Conservation (phyloP, 2,888 invertebrate genomes). For the Brachyopa scutellaris region DNA sequence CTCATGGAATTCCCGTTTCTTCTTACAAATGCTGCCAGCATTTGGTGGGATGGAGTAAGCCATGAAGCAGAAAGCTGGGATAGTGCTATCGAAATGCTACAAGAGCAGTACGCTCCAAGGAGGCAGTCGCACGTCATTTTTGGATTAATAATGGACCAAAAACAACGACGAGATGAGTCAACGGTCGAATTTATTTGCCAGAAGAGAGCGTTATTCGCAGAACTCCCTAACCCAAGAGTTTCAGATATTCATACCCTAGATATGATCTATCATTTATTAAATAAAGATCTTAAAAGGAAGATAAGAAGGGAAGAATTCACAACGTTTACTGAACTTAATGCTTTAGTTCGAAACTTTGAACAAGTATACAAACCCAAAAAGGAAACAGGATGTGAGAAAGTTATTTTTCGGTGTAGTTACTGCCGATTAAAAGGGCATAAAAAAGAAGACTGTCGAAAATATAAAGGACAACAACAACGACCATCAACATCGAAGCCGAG, state of each 20-base stretch:
- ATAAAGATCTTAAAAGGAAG: not conserved
- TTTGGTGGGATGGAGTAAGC: constrained; percentile 6
- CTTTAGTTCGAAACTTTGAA: not conserved
- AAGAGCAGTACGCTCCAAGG: not conserved
- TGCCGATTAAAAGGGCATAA: too few relatives aligned
- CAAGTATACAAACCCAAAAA: too few relatives aligned
- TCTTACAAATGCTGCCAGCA: not conserved
- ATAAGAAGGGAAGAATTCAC: not conserved
- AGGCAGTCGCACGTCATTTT: not conserved
- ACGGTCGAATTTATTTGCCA: not conserved
- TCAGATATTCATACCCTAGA: not conserved
- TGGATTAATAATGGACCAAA: not conserved
- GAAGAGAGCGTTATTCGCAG: not conserved
- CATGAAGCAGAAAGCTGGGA: constrained; percentile 2
- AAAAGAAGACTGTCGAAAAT: not conserved
- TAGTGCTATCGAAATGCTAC: not conserved
- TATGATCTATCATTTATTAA: not conserved
- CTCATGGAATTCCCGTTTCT: not conserved
- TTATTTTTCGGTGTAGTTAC: too few relatives aligned
- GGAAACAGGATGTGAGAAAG: too few relatives aligned
- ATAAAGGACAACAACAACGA: not conserved
- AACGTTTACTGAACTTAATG: constrained; percentile 4
- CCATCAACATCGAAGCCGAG: not conserved
- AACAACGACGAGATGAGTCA: not conserved
- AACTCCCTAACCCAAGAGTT: not conserved